phyloP scores from a whole-genome alignment of 2,113 vertebrate species.

The Gambusia affinis region DNA sequence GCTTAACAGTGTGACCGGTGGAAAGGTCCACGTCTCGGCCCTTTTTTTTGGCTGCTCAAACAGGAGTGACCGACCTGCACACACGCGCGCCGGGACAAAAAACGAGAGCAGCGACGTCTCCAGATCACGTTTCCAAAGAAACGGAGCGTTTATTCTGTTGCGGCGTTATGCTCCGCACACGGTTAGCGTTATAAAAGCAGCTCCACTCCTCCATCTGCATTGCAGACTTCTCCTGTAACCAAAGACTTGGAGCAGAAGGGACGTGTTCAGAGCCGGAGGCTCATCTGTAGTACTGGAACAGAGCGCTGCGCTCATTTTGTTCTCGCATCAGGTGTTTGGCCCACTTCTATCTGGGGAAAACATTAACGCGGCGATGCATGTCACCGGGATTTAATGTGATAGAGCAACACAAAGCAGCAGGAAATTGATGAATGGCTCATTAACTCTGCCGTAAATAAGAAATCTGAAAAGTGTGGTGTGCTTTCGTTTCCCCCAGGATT shows the following conservation, averaged over 20 bases:
- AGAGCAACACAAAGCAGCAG: neutral
- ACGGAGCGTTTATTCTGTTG: slow-evolving; percentile 1
- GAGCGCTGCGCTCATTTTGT: neutral
- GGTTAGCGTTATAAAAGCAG: slow-evolving; percentile 28
- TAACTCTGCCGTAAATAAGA: neutral
- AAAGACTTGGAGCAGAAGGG: slow-evolving; percentile 46
- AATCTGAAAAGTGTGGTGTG: neutral
- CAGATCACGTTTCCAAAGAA: slow-evolving; percentile 21
- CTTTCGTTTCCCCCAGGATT: neutral
- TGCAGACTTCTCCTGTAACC: slow-evolving; percentile 70
- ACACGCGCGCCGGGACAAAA: slow-evolving; percentile 3
- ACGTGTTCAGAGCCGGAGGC: slow-evolving; percentile 28
- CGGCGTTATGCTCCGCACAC: neutral
- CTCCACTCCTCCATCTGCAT: slow-evolving; percentile 63
- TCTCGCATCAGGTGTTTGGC: neutral
- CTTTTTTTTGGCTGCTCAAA: slow-evolving; percentile 1
- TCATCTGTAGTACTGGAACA: slow-evolving; percentile 8
- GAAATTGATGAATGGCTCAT: neutral
- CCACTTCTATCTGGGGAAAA: neutral
- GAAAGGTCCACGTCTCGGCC: slow-evolving; percentile 8
- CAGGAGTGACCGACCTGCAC: slow-evolving; percentile 8
- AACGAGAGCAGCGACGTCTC: neutral
- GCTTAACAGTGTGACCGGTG: slow-evolving; percentile 29
- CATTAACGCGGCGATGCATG: neutral
- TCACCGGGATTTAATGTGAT: neutral